These are phyloP conservation scores for Sipunculus nudus DNA, from an alignment of 2,888 invertebrate genomes.

Conservation along the genomic window DNA sequence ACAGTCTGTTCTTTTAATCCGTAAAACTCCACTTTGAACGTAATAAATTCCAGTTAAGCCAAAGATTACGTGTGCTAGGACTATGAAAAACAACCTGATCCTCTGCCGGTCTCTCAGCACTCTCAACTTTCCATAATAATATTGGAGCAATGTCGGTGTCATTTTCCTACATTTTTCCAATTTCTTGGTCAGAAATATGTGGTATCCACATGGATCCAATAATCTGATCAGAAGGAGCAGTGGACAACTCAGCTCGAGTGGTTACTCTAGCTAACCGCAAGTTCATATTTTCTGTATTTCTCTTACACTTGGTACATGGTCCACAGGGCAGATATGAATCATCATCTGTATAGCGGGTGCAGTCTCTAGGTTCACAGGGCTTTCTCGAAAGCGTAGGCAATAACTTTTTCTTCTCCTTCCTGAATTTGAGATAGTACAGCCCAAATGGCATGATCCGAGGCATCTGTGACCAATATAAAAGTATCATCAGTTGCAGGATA, in stretches of 20 bases:
- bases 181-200: no score
- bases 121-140: neutral
- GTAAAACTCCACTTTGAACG: conserved; percentile 18
- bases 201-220: no score
- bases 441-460: neutral
- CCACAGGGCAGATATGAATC: no score
- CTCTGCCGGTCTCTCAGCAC: neutral
- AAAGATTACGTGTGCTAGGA: conserved; percentile 11
- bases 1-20: conserved; percentile 8
- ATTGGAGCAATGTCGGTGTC: neutral
- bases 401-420: neutral
- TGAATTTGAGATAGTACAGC: neutral
- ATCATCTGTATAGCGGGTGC: no score
- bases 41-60: conserved; percentile 5
- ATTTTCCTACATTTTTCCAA: neutral
- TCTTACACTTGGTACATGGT: no score
- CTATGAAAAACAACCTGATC: conserved; percentile 1
- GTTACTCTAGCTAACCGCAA: no score
- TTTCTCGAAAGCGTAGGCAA: no score
- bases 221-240: no score
- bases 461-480: neutral
- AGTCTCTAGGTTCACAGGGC: no score
- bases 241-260: no score
- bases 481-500: neutral
- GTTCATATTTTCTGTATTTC: no score